Conservation (phyloP, 2,888 invertebrate species). For the Brachyptera risi region DNA sequence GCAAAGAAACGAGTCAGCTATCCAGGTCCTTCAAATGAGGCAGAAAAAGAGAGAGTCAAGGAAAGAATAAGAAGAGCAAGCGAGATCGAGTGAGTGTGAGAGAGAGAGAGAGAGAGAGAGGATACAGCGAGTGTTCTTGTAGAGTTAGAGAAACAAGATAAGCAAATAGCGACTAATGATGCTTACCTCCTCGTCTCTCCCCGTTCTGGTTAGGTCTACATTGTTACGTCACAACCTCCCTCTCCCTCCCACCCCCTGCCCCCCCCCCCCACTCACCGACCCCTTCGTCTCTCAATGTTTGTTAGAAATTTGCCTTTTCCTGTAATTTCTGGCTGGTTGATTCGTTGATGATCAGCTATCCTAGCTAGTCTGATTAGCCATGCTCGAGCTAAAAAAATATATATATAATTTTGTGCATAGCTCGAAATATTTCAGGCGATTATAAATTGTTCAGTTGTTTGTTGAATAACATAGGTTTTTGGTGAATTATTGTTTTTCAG, state of each 20-base stretch:
- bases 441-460: not conserved
- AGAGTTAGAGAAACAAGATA: constrained; percentile 22
- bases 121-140: constrained; percentile 27
- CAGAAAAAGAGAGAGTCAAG: not conserved
- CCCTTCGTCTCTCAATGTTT: constrained; percentile 29
- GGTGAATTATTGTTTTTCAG: too few relatives aligned
- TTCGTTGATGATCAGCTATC: constrained; percentile 15
- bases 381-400: not conserved
- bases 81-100: constrained; percentile 9
- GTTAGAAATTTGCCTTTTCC: constrained; percentile 28
- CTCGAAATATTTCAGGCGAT: not conserved
- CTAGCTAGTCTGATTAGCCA: not conserved
- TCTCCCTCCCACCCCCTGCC: not conserved
- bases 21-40: not conserved
- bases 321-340: constrained; percentile 18
- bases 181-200: constrained; percentile 26
- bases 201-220: constrained; percentile 22
- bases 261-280: constrained; percentile 4
- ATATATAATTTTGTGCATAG: not conserved
- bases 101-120: too few relatives aligned
- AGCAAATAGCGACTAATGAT: constrained; percentile 33
- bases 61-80: constrained; percentile 7
- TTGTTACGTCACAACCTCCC: constrained; percentile 14
- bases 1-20: not conserved
- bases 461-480: not conserved